These are phyloP conservation scores for Gallinago jamesoni DNA, from an alignment of 2,113 vertebrate genomes.

Conservation along the genomic window DNA sequence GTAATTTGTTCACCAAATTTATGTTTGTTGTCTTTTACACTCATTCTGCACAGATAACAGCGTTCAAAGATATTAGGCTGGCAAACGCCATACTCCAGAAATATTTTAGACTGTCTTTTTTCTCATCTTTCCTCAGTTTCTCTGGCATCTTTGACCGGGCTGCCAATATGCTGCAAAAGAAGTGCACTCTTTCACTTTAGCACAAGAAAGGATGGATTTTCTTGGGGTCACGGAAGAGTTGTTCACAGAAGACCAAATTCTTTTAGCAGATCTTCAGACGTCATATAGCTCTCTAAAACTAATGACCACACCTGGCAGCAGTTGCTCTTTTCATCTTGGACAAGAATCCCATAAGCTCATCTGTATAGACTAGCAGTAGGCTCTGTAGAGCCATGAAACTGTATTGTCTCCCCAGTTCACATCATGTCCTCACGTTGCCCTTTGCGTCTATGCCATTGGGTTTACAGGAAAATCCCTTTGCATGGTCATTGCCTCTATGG, in stretches of 20 bases:
- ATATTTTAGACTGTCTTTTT: neutral
- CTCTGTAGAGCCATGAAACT: neutral
- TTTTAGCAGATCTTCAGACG: neutral
- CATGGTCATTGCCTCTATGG: neutral
- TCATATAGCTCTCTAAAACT: neutral
- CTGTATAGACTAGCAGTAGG: neutral
- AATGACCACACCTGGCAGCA: neutral
- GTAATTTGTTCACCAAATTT: neutral
- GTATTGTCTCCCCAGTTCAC: neutral
- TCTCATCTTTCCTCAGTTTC: neutral
- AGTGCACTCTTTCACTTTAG: neutral
- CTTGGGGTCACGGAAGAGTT: neutral
- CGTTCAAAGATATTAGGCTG: neutral
- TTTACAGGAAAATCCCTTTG: neutral
- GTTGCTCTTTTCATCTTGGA: neutral
- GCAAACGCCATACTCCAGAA: neutral
- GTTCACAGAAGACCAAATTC: neutral
- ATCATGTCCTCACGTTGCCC: neutral
- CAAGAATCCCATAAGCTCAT: neutral
- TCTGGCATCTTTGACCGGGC: fast-evolving
- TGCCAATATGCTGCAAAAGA: neutral
- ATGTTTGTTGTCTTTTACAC: neutral
- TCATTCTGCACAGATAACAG: neutral
- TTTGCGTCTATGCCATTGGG: neutral
- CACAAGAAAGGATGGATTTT: neutral